Evolutionary conservation across 35 echinoderm and acorn worm species (phyloP).

Genomic region (Eucidaris tribuloides): DNA sequence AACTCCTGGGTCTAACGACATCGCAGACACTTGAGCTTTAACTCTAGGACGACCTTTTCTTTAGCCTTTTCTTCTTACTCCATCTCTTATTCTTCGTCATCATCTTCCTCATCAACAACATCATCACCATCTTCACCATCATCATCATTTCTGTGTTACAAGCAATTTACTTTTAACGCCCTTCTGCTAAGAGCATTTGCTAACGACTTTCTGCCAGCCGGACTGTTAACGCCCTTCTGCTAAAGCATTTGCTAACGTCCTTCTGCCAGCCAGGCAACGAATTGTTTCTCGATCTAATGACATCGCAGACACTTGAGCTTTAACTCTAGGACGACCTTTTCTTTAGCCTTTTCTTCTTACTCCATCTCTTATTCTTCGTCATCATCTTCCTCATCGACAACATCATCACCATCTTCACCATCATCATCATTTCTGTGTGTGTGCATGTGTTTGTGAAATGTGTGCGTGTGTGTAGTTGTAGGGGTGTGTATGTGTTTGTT

Average conservation of each 20-base stretch:
- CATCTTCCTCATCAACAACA: background rate
- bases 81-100: background rate
- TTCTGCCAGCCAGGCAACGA: too few species aligned
- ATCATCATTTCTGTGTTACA: background rate
- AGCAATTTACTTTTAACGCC: too few species aligned
- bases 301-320: background rate
- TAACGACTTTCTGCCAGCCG: too few species aligned
- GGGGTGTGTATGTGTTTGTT: too few species aligned
- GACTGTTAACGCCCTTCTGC: too few species aligned
- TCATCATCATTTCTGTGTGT: background rate
- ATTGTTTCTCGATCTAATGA: background rate
- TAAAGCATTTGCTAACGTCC: too few species aligned
- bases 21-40: background rate
- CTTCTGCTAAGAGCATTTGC: too few species aligned
- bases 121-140: background rate
- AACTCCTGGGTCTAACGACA: background rate
- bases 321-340: background rate
- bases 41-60: background rate
- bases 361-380: background rate
- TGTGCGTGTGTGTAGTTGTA: too few species aligned
- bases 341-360: background rate
- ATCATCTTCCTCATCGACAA: background rate
- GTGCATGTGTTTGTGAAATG: too few species aligned
- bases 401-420: background rate
- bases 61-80: background rate